Evolutionary conservation across 2,113 vertebrate genomes (phyloP).

Genomic region (Saiga tatarica): DNA sequence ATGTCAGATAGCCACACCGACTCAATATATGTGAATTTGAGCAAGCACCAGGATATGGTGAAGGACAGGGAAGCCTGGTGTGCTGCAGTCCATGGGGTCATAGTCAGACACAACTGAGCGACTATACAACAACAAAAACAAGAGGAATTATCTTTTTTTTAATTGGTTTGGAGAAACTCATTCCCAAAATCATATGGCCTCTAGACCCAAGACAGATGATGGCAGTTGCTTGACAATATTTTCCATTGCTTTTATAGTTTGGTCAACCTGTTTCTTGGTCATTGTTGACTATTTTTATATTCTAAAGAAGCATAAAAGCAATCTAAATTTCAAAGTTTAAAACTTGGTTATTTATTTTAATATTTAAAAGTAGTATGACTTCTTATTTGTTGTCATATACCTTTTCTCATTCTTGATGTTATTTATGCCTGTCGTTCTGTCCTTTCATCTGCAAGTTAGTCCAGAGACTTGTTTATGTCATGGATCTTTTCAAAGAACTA

Average conservation of each 20-base stretch:
- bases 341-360: neutral
- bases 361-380: neutral
- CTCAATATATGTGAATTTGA: neutral
- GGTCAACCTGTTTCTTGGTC: neutral
- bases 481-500: neutral
- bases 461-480: neutral
- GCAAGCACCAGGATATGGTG: neutral
- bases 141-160: neutral
- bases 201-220: neutral
- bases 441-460: neutral
- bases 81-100: neutral
- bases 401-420: neutral
- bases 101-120: neutral
- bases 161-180: neutral
- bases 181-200: neutral
- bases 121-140: neutral
- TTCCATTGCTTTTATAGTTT: neutral
- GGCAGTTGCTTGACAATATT: neutral
- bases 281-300: neutral
- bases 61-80: neutral
- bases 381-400: neutral
- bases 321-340: neutral
- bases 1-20: neutral
- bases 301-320: neutral
- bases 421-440: neutral